Evolutionary conservation across 2,113 vertebrate species (phyloP).

Genomic region (Heloderma charlesbogerti): DNA sequence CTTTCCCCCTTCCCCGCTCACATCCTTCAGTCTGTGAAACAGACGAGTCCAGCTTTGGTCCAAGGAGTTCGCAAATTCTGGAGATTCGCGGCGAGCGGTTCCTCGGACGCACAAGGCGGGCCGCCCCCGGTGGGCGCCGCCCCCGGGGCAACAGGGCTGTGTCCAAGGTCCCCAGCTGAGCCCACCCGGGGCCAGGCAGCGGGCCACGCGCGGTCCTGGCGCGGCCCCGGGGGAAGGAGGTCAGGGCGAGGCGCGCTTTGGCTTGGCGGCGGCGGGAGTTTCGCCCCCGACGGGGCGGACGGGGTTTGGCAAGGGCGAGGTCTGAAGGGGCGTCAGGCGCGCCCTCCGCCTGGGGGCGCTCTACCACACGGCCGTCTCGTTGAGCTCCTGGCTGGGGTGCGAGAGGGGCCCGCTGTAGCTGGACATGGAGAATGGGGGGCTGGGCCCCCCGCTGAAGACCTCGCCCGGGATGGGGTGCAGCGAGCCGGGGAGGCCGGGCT

Average conservation of each 20-base stretch:
- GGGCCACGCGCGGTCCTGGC: neutral
- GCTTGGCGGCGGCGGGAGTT: neutral
- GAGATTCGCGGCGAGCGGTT: conserved; percentile 17
- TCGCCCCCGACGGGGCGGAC: neutral
- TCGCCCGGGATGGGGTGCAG: conserved; percentile 92
- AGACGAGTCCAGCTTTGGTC: conserved; percentile 74
- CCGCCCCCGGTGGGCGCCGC: neutral
- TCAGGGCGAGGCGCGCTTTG: conserved; percentile 28
- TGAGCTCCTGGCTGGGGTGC: conserved; percentile 94
- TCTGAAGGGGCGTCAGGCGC: neutral
- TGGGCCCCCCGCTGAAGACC: conserved; percentile 93
- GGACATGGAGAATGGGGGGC: conserved; percentile 94
- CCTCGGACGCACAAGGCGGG: neutral
- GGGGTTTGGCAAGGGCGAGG: neutral
- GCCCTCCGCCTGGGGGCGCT: conserved; percentile 48
- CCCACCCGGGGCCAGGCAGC: neutral
- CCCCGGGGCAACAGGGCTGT: neutral
- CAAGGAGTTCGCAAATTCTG: conserved; percentile 44
- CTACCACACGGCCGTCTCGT: conserved; percentile 94
- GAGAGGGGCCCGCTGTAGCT: conserved; percentile 92
- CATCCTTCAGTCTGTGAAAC: conserved; percentile 25
- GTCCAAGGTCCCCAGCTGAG: conserved; percentile 6
- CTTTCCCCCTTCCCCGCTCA: neutral
- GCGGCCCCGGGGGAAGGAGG: too few species aligned
- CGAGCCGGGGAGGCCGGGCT: conserved; percentile 89